Conservation (phyloP, 1,140 invertebrate species). For the Mya arenaria region DNA sequence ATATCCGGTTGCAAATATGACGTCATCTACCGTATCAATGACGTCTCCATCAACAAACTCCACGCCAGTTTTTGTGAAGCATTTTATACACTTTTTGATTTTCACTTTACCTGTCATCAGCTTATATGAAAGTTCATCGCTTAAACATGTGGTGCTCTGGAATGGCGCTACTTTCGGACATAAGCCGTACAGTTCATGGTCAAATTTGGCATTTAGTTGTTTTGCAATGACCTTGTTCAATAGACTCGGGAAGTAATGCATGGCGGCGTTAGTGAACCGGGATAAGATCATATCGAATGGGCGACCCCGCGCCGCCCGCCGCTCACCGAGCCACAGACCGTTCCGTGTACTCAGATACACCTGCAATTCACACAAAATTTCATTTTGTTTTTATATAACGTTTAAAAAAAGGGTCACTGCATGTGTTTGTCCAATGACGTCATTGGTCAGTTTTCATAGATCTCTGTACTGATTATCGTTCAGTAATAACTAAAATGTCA, state of each 20-base stretch:
- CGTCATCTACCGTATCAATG: background rate
- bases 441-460: too few relatives aligned
- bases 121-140: conserved; percentile 14
- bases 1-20: conserved; percentile 10
- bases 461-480: too few relatives aligned
- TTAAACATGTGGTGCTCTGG: background rate
- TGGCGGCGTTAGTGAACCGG: background rate
- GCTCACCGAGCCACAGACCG: background rate
- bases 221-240: conserved; percentile 6
- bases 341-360: conserved; percentile 7
- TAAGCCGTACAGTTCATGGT: conserved; percentile 1
- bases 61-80: background rate
- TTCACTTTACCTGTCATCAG: conserved; percentile 3
- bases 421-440: too few relatives aligned
- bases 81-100: conserved; percentile 15
- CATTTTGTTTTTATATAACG: too few relatives aligned
- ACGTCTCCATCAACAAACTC: conserved; percentile 13
- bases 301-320: background rate
- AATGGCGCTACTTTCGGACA: background rate
- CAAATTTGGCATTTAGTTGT: conserved; percentile 6
- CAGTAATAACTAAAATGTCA: too few relatives aligned
- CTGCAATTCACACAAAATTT: too few relatives aligned
- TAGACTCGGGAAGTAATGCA: background rate
- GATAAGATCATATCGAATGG: conserved; percentile 12
- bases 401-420: too few relatives aligned